Evolutionary conservation across 2,888 invertebrate genomes (phyloP).

Genomic region (Lasioglossum zephyrum): DNA sequence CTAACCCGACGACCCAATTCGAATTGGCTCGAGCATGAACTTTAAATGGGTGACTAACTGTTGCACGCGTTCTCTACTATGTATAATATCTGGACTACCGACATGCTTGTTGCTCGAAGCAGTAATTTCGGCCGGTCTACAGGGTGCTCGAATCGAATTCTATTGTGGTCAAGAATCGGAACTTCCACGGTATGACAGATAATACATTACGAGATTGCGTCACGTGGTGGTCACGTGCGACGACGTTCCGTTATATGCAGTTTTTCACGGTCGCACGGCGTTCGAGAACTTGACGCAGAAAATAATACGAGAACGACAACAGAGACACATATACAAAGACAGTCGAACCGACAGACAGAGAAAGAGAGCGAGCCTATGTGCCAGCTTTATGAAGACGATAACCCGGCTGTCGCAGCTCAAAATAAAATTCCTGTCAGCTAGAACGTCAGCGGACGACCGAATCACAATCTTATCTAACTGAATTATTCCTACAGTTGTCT

Average conservation of each 20-base stretch:
- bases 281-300: slow-evolving; percentile 52
- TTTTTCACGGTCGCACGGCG: slow-evolving; percentile 39
- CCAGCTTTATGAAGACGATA: slow-evolving; percentile 34
- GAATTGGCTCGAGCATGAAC: neutral
- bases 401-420: slow-evolving; percentile 6
- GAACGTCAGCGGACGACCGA: neutral
- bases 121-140: neutral
- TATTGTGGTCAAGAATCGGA: neutral
- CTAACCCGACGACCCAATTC: neutral
- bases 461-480: neutral
- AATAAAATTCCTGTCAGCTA: slow-evolving; percentile 10
- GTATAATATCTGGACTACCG: neutral
- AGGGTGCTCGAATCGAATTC: neutral
- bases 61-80: neutral
- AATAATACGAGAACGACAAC: slow-evolving; percentile 39
- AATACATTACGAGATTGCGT: neutral
- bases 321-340: neutral
- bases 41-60: neutral
- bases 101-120: neutral
- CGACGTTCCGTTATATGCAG: slow-evolving; percentile 11
- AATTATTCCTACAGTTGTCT: neutral
- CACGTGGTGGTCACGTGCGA: slow-evolving; percentile 39
- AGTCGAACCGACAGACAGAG: no score
- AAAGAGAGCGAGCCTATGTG: neutral
- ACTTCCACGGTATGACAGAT: neutral